Percentiles rank a stretch among this genome's conserved stretches.
Evolutionary conservation across 2,113 vertebrate genomes (phyloP).

Genomic region (Xerus inauris): DNA sequence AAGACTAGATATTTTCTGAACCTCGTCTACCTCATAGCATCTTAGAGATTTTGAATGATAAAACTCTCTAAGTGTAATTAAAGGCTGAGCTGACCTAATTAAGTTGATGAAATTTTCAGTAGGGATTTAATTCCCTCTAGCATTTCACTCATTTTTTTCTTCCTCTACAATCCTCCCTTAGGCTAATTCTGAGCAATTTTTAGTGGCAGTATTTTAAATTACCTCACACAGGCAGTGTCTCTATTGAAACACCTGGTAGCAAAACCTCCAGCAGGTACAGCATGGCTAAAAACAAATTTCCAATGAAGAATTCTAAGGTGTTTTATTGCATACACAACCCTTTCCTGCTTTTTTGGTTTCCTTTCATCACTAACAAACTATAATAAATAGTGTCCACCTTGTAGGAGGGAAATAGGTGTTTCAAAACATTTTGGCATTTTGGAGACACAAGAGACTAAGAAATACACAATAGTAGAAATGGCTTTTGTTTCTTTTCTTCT

Average conservation of each 20-base stretch:
- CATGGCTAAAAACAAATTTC: neutral
- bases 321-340: neutral
- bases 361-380: constrained; percentile 23
- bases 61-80: constrained; percentile 66
- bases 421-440: neutral
- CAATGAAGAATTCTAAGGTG: neutral
- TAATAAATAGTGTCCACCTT: neutral
- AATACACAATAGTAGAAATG: neutral
- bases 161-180: neutral
- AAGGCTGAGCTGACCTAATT: constrained; percentile 72
- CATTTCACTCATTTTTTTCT: constrained; percentile 44
- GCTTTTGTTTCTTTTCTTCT: neutral
- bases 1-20: neutral
- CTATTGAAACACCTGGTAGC: neutral
- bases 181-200: neutral
- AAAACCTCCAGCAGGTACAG: neutral
- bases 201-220: constrained; percentile 1
- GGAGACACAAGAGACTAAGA: neutral
- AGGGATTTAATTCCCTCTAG: constrained; percentile 63
- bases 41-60: constrained; percentile 55
- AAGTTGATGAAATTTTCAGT: constrained; percentile 72
- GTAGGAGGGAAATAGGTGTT: constrained; percentile 10
- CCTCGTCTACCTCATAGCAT: neutral
- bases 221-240: neutral
- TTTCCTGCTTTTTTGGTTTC: neutral